These are phyloP conservation scores for Molossus alvarezi DNA, from an alignment of 2,797 vertebrate genomes.

Conservation along the genomic window DNA sequence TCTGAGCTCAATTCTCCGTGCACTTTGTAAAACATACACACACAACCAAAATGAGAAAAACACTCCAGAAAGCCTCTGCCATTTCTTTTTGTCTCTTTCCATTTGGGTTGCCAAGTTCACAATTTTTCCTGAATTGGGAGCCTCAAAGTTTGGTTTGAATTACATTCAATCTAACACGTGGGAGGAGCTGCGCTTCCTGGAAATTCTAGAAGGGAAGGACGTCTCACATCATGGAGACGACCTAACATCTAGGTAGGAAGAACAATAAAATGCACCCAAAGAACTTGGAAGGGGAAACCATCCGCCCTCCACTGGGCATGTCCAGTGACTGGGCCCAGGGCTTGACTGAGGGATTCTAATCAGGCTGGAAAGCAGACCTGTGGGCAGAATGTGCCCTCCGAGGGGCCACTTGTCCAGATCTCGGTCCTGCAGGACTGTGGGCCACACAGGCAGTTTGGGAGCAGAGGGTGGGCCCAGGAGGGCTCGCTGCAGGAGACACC, in stretches of 20 bases:
- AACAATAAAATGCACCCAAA: slow-evolving; percentile 80
- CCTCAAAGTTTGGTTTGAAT: slow-evolving; percentile 89
- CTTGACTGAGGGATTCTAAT: background rate
- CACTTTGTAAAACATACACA: slow-evolving; percentile 82
- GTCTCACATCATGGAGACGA: slow-evolving; percentile 85
- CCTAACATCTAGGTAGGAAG: slow-evolving; percentile 85
- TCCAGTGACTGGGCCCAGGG: background rate
- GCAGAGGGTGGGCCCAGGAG: background rate
- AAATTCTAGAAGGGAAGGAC: slow-evolving; percentile 88
- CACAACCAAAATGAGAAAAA: slow-evolving; percentile 79
- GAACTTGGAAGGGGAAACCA: slow-evolving; percentile 10
- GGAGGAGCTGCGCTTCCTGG: slow-evolving; percentile 90
- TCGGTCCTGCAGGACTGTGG: background rate
- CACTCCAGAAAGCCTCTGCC: slow-evolving; percentile 29
- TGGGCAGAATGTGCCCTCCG: accelerated
- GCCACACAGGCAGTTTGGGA: background rate
- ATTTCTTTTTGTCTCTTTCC: slow-evolving; percentile 84
- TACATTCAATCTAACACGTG: slow-evolving; percentile 87
- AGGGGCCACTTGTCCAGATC: background rate
- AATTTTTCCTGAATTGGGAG: slow-evolving; percentile 89
- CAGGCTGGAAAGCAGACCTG: background rate
- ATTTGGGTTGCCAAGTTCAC: slow-evolving; percentile 88
- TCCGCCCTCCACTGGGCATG: accelerated
- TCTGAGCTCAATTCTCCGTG: slow-evolving; percentile 87
- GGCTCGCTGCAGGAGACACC: background rate